phyloP scores from a whole-genome alignment of 1,140 invertebrate genomes.

The Procambarus clarkii region DNA sequence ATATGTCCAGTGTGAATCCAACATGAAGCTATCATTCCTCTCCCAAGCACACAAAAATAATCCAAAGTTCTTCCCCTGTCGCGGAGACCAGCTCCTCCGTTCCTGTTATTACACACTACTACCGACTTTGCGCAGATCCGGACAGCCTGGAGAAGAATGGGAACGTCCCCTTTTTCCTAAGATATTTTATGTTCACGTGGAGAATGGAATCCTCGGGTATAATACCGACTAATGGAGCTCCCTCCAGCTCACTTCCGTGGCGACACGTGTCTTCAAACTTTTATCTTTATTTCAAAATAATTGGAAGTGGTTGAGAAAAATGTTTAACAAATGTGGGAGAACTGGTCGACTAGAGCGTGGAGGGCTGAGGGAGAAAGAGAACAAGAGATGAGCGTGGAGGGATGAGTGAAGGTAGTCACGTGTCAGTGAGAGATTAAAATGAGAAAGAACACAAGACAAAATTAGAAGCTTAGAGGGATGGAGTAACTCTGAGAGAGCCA shows the following conservation, averaged over 20 bases:
- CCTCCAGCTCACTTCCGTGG: conserved; percentile 4
- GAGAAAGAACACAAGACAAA: conserved; percentile 12
- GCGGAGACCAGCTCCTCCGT: background rate
- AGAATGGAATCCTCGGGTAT: conserved; percentile 11
- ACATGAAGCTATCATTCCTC: background rate
- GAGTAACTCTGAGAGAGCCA: too few relatives aligned
- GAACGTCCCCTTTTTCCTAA: background rate
- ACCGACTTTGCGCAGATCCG: background rate
- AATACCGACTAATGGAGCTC: conserved; percentile 3
- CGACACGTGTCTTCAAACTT: background rate
- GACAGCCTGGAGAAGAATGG: background rate
- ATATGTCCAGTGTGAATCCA: background rate
- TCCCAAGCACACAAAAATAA: background rate
- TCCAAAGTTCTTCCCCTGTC: background rate
- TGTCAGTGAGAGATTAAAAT: background rate
- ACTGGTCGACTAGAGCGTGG: background rate
- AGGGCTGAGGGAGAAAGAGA: background rate
- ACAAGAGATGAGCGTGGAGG: background rate
- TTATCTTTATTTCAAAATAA: conserved; percentile 4
- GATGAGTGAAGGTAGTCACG: background rate
- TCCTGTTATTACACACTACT: background rate
- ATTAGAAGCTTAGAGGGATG: too few relatives aligned
- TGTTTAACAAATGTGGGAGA: background rate
- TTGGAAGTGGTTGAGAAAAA: background rate
- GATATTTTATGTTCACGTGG: conserved; percentile 20